Conservation (phyloP, 1,140 invertebrate genomes). For the Polypedilum vanderplanki region DNA sequence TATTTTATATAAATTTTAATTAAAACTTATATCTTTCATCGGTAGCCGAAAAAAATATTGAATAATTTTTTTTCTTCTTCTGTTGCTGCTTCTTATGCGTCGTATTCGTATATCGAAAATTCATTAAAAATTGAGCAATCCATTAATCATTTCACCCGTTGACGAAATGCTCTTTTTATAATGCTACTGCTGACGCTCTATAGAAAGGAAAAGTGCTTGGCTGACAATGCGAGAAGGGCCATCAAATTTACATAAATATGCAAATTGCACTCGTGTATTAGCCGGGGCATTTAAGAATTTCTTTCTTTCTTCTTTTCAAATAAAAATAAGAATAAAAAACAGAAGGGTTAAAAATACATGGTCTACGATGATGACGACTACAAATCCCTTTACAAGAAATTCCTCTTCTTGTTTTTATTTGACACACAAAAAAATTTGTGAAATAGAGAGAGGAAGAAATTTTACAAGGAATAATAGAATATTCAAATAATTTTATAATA, state of each 20-base stretch:
- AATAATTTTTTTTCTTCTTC: neutral
- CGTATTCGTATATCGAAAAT: neutral
- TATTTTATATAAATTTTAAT: conserved; percentile 20
- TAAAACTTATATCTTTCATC: conserved; percentile 19
- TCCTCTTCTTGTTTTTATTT: neutral
- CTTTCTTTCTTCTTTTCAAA: neutral
- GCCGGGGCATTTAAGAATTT: conserved; percentile 9
- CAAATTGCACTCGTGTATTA: conserved; percentile 18
- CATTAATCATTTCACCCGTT: conserved; percentile 17
- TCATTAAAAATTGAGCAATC: conserved; percentile 19
- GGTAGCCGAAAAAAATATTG: neutral
- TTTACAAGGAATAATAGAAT: too few relatives aligned
- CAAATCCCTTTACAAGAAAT: neutral
- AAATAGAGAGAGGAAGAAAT: neutral
- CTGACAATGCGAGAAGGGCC: neutral
- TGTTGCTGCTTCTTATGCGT: neutral
- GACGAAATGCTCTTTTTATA: neutral
- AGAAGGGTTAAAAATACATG: neutral
- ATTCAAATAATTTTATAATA: too few relatives aligned
- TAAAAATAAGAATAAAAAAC: neutral
- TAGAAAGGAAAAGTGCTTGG: neutral
- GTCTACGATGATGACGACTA: neutral
- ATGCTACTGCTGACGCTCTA: neutral
- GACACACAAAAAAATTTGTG: neutral
- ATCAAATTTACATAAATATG: conserved; percentile 20